These are phyloP conservation scores for Onychomys torridus DNA, from an alignment of 2,797 vertebrate species.

Conservation along the genomic window DNA sequence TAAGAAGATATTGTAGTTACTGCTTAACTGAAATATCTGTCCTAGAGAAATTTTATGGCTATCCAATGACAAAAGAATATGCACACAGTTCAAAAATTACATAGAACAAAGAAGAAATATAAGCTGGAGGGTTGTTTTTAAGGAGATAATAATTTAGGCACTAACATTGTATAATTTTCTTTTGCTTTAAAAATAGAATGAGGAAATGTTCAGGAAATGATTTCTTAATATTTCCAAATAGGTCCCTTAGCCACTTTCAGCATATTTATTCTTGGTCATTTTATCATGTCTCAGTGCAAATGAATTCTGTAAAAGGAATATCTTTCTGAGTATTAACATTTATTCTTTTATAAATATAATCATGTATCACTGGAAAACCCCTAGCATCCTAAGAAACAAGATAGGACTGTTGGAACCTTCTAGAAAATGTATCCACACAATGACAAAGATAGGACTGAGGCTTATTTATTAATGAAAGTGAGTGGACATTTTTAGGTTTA, in stretches of 20 bases:
- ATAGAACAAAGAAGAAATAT: neutral
- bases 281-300: slow-evolving; percentile 41
- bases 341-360: slow-evolving; percentile 43
- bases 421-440: slow-evolving; percentile 3
- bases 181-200: slow-evolving; percentile 36
- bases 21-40: neutral
- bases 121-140: neutral
- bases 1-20: neutral
- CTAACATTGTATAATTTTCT: neutral
- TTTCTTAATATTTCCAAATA: slow-evolving; percentile 4
- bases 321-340: slow-evolving; percentile 5
- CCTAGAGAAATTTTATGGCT: slow-evolving; percentile 35
- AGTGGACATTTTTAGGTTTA: slow-evolving; percentile 44
- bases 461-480: slow-evolving; percentile 58
- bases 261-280: slow-evolving; percentile 24
- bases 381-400: slow-evolving; percentile 39
- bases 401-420: neutral
- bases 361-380: neutral
- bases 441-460: neutral
- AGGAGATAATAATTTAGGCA: slow-evolving; percentile 31
- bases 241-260: neutral
- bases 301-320: slow-evolving; percentile 20
- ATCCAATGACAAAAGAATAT: slow-evolving; percentile 47
- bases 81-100: neutral
- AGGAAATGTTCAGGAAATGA: slow-evolving; percentile 20